Percentiles rank a stretch among this genome's conserved stretches.
Conservation (phyloP, 1,140 invertebrate species). For the Trichonephila clavata region DNA sequence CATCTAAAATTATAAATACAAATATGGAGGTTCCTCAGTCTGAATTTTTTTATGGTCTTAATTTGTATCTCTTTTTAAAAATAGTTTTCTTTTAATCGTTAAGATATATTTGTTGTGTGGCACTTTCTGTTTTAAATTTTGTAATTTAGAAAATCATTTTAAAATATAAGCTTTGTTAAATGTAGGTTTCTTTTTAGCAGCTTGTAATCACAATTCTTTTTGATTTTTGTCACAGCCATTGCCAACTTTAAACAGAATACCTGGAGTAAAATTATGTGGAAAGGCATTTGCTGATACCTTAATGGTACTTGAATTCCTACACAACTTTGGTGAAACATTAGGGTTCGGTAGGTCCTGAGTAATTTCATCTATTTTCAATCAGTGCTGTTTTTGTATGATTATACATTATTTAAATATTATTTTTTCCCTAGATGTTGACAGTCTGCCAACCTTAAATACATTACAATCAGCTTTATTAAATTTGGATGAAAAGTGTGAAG, state of each 20-base stretch:
- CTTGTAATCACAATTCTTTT: not conserved
- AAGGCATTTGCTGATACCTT: slow-evolving; percentile 94
- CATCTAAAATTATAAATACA: too few relatives aligned
- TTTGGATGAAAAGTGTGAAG: slow-evolving; percentile 89
- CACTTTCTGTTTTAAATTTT: not conserved
- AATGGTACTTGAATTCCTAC: slow-evolving; percentile 97
- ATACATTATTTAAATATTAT: not conserved
- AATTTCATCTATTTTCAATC: not conserved
- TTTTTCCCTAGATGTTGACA: slow-evolving; percentile 88
- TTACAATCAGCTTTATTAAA: slow-evolving; percentile 92
- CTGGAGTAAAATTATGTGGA: slow-evolving; percentile 90
- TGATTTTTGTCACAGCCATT: slow-evolving; percentile 82
- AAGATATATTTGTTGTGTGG: too few relatives aligned
- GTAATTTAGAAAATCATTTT: not conserved
- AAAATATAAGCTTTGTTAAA: not conserved
- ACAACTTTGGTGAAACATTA: slow-evolving; percentile 96
- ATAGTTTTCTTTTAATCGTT: too few relatives aligned
- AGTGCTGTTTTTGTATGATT: not conserved
- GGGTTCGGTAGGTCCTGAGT: slow-evolving; percentile 88
- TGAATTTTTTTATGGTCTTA: too few relatives aligned
- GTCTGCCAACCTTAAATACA: slow-evolving; percentile 91
- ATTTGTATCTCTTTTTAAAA: too few relatives aligned
- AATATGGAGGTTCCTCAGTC: too few relatives aligned
- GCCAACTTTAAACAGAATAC: slow-evolving; percentile 89
- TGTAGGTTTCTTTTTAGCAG: too few relatives aligned